These are phyloP conservation scores for Siphlonurus alternatus DNA, from an alignment of 2,888 invertebrate genomes.

Conservation along the genomic window DNA sequence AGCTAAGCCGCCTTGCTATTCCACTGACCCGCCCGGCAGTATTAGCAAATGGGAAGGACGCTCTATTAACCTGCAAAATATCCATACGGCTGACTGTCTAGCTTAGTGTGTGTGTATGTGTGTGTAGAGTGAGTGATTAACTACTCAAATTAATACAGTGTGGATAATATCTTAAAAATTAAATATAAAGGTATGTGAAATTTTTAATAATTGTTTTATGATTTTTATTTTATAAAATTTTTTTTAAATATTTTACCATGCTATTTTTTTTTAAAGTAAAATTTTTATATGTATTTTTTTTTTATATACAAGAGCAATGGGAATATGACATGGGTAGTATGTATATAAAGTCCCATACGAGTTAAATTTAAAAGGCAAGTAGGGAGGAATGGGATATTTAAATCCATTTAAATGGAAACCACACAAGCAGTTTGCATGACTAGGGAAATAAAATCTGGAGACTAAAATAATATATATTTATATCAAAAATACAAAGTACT, in stretches of 20 bases:
- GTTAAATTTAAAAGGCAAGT: background rate
- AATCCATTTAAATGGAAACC: background rate
- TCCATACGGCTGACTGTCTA: background rate
- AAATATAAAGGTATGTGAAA: background rate
- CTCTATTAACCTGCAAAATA: background rate
- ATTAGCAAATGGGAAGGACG: background rate
- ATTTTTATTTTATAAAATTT: background rate
- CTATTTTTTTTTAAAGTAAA: background rate
- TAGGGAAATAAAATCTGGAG: no score
- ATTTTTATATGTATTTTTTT: no score
- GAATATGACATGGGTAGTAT: no score
- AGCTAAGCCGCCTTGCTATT: background rate
- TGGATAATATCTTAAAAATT: background rate
- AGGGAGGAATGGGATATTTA: background rate
- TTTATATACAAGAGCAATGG: no score
- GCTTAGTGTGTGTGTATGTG: background rate
- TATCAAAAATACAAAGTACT: no score
- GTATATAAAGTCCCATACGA: no score
- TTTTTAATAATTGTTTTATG: no score
- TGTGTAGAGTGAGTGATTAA: background rate
- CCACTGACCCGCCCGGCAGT: background rate
- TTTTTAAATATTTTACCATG: background rate
- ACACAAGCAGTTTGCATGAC: no score
- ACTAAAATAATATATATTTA: no score
- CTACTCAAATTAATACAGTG: background rate